These are phyloP conservation scores for Acanthopagrus latus DNA, from an alignment of 2,797 vertebrate genomes.

Conservation along the genomic window DNA sequence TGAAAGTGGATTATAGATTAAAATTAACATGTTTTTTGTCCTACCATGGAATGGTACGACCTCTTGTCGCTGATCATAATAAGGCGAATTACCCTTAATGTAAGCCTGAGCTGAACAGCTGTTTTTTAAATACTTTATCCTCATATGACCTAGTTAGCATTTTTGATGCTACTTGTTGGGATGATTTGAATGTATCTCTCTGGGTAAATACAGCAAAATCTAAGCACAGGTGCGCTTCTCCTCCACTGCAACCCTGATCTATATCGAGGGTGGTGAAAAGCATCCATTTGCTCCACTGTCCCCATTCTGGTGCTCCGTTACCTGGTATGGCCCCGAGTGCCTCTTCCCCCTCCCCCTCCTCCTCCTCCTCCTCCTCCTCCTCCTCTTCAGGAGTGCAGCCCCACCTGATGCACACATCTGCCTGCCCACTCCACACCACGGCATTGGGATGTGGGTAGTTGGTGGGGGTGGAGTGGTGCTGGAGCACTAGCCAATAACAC, in stretches of 20 bases:
- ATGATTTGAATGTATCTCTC: background rate
- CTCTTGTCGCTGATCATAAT: slow-evolving; percentile 15
- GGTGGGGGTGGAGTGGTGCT: slow-evolving; percentile 49
- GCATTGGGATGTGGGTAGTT: slow-evolving; percentile 52
- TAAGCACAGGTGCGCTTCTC: slow-evolving; percentile 6
- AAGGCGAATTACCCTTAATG: slow-evolving; percentile 18
- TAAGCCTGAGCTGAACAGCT: slow-evolving; percentile 23
- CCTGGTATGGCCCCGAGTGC: slow-evolving; percentile 48
- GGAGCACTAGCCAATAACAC: slow-evolving; percentile 74
- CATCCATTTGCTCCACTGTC: slow-evolving; percentile 37
- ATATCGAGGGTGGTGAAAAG: slow-evolving; percentile 31
- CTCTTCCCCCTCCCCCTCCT: slow-evolving; percentile 31
- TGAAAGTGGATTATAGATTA: slow-evolving; percentile 34
- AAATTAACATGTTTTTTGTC: slow-evolving; percentile 32
- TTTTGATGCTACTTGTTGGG: background rate
- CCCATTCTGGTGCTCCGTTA: slow-evolving; percentile 47
- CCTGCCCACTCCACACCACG: slow-evolving; percentile 56
- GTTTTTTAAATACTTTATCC: slow-evolving; percentile 15
- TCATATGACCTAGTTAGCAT: slow-evolving; percentile 39
- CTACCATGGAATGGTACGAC: slow-evolving; percentile 6
- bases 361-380: slow-evolving; percentile 21
- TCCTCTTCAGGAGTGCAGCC: slow-evolving; percentile 49
- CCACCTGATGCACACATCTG: slow-evolving; percentile 72
- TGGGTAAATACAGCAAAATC: background rate
- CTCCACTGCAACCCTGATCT: slow-evolving; percentile 24